These are phyloP conservation scores for Atopsyche davidsoni DNA, from an alignment of 1,140 invertebrate genomes.

Conservation along the genomic window DNA sequence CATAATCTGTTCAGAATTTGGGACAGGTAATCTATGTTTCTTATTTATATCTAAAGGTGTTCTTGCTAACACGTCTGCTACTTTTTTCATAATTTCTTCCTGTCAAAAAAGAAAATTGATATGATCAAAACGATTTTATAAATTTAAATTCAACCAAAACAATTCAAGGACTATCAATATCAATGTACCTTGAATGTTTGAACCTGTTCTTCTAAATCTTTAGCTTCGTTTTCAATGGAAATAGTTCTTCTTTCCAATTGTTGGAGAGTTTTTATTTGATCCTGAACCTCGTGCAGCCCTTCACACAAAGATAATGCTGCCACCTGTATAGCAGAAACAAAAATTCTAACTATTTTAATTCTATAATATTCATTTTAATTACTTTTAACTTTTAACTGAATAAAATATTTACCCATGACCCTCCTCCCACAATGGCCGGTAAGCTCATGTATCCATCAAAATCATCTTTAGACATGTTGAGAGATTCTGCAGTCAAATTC, in stretches of 20 bases:
- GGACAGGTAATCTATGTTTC: slow-evolving; percentile 58
- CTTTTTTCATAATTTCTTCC: slow-evolving; percentile 61
- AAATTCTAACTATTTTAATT: too few species aligned
- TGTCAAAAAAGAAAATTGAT: slow-evolving; percentile 39
- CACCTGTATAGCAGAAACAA: slow-evolving; percentile 32
- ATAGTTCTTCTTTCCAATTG: slow-evolving; percentile 57
- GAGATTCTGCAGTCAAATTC: slow-evolving; percentile 87
- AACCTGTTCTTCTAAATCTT: slow-evolving; percentile 59
- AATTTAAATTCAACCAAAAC: neutral
- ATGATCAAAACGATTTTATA: neutral
- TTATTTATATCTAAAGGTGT: slow-evolving; percentile 68
- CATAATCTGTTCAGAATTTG: slow-evolving; percentile 45
- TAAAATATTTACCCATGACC: slow-evolving; percentile 66
- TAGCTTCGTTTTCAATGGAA: slow-evolving; percentile 53
- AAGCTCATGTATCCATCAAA: slow-evolving; percentile 85
- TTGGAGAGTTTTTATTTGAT: slow-evolving; percentile 35
- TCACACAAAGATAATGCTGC: slow-evolving; percentile 43
- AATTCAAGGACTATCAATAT: slow-evolving; percentile 8
- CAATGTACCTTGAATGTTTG: slow-evolving; percentile 54
- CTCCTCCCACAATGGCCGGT: slow-evolving; percentile 46
- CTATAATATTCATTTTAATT: neutral
- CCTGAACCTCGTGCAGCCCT: slow-evolving; percentile 40
- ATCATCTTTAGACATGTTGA: slow-evolving; percentile 88
- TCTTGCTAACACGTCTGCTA: slow-evolving; percentile 57
- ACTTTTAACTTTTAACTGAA: neutral